These are phyloP conservation scores for Nothocercus julius DNA, from an alignment of 2,113 vertebrate species.

Conservation along the genomic window DNA sequence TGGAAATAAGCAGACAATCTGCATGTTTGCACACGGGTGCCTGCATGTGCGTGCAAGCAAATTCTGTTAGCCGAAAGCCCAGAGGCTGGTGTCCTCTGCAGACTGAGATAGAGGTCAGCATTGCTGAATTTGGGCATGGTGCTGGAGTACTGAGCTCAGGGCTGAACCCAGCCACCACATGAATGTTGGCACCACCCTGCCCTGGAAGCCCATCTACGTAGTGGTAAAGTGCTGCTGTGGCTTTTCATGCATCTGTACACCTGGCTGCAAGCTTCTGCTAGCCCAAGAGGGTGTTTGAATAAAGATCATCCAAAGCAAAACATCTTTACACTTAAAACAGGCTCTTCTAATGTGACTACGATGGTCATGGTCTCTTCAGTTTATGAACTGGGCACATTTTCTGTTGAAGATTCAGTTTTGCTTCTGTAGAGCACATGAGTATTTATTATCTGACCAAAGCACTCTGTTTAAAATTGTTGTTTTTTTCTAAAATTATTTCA, in stretches of 20 bases:
- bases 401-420: not conserved
- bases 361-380: not conserved
- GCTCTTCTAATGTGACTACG: not conserved
- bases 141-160: not conserved
- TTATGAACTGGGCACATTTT: not conserved
- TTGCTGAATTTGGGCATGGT: not conserved
- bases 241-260: not conserved
- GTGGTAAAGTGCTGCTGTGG: accelerated
- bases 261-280: not conserved
- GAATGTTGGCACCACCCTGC: not conserved
- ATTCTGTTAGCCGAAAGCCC: not conserved
- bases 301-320: not conserved
- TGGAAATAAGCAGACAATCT: not conserved
- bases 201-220: not conserved
- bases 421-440: not conserved
- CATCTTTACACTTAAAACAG: accelerated
- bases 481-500: not conserved
- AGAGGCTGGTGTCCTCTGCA: not conserved
- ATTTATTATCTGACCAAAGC: not conserved
- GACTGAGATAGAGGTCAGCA: not conserved
- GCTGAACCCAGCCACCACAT: not conserved
- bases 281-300: not conserved
- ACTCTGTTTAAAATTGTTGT: not conserved
- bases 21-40: accelerated
- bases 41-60: not conserved